Base-by-base conservation (phyloP, 2,888 invertebrate genomes). In the Sclerodermus sp. region DNA sequence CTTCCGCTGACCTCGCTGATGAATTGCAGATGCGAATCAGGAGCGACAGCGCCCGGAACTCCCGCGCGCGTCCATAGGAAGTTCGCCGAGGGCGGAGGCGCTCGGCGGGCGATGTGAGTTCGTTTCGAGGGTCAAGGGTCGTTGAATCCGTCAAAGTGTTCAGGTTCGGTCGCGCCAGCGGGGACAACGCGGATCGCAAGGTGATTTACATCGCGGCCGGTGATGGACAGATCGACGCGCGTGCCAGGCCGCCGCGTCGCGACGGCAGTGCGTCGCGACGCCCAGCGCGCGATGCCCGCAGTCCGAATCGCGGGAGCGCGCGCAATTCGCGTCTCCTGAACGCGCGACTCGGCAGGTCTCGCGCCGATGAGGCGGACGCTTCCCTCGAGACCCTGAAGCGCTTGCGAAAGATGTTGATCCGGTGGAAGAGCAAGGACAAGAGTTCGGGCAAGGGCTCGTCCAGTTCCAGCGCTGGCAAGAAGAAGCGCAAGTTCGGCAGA, bases 401-500 rank as follows among this genome's bases (percentile, higher is more conserved):
- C 40, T 54, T 62, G 46, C 51, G 58, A 59, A 74, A 79, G 77
- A 90, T 90, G 90, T 82, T 90, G 78, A 90, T 88, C 71, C 88
- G 90, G 71, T 90, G 90, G 90, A 90, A 90, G 79, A 90, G 88
- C 77, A 90, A 90, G 83, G 90, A 90, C 79, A 90, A 90, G 79
- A 79, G 80, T 73, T 82, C 87, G 61, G 85, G 88, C 72, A 89
- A 89, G 79, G 83, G 80, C 57, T 80, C 81, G 49, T 80, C 81
- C 41, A 79, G 80, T 47, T 83, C 85, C 51, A 64, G 68, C 42
- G 68, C 67, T 43, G 85, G 87, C 51, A 91, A 91, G 81, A 91
- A 91, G 81, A 91, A 91, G 76, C 82, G 91, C 66, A 91, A 91
- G 68, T 83, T 82, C 80, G 91, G 91, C 67, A 83, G 90, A 68